Base-by-base conservation (phyloP, 2,797 vertebrate genomes). In the Sarcoramphus papa region DNA sequence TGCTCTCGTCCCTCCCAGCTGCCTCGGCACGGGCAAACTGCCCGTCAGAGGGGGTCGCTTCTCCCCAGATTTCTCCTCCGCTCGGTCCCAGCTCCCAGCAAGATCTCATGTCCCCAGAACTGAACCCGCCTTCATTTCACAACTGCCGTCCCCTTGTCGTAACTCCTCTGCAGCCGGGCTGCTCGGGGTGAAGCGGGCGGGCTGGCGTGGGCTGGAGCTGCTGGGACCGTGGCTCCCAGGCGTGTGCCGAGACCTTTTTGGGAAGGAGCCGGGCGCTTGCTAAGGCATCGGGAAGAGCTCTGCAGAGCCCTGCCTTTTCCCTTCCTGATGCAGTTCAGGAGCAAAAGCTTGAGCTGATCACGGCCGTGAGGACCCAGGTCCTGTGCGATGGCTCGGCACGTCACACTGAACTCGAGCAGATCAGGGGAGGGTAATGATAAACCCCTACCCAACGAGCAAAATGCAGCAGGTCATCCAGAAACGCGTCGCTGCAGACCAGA, bases 11-110 rank as follows among this genome's bases (percentile, higher is more conserved):
- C 47, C 15, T 56, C 50, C 9, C 0, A 0, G 51, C 51, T 63
- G 54, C 51, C 65, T 73, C 0, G 1, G 50, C 54, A 45, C 0
- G 9, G 40, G 16, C 45, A 35, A 64, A 24, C 5, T 12, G 18
- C 59, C 27, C 0, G 0, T 3, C 40, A 14, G 22, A 51, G 6
- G 5, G 0, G 47, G 17, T 24, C 4, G 0, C 19, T 43, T 31
- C 73, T 62, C 43, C 48, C 57, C 63, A 17, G 0, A 4, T 11
- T n/a, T 25, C 63, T 75, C 23, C 35, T 74, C 35, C 2, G 10
- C 41, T 51, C 0, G 2, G 10, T 33, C 50, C 70, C 70, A 37
- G 53, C 48, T 41, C 43, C 43, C 81, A 53, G 51, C 37, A 53
- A 53, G 28, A n/a, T 40, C 75, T 43, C 18, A 1, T 0, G 4